These are phyloP conservation scores for Hydroisotoma schaefferi DNA, from an alignment of 2,888 invertebrate species.

Conservation along the genomic window DNA sequence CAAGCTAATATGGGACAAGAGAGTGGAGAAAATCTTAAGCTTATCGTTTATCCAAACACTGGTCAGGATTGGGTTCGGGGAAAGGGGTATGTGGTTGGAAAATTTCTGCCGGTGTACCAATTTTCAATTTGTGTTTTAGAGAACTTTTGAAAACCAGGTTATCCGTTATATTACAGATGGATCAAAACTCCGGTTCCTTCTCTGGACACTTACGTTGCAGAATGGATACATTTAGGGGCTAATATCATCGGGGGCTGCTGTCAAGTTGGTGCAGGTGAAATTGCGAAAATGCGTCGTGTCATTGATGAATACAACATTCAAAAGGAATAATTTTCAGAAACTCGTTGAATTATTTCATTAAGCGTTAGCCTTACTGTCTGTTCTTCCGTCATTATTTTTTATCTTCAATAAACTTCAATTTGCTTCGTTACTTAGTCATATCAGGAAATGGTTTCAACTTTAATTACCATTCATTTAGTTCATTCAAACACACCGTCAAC, in stretches of 20 bases:
- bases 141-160: not conserved
- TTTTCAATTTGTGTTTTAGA: constrained; percentile 11
- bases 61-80: constrained; percentile 73
- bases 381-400: too few relatives aligned
- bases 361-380: too few relatives aligned
- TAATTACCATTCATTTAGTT: too few relatives aligned
- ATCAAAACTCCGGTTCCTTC: constrained; percentile 64
- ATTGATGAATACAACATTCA: constrained; percentile 10
- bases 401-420: too few relatives aligned
- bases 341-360: too few relatives aligned
- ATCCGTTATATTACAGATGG: constrained; percentile 53
- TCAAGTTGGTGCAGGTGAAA: constrained; percentile 76
- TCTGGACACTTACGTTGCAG: constrained; percentile 67
- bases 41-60: constrained; percentile 90
- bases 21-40: constrained; percentile 53
- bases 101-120: constrained; percentile 3
- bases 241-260: constrained; percentile 84
- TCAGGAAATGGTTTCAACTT: too few relatives aligned
- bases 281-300: constrained; percentile 56
- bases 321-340: too few relatives aligned
- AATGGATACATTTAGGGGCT: constrained; percentile 79
- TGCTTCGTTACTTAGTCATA: too few relatives aligned
- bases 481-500: too few relatives aligned
- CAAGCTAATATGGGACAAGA: not conserved
- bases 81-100: constrained; percentile 43